phyloP scores from a whole-genome alignment of 2,113 vertebrate species.

The Cavia porcellus region DNA sequence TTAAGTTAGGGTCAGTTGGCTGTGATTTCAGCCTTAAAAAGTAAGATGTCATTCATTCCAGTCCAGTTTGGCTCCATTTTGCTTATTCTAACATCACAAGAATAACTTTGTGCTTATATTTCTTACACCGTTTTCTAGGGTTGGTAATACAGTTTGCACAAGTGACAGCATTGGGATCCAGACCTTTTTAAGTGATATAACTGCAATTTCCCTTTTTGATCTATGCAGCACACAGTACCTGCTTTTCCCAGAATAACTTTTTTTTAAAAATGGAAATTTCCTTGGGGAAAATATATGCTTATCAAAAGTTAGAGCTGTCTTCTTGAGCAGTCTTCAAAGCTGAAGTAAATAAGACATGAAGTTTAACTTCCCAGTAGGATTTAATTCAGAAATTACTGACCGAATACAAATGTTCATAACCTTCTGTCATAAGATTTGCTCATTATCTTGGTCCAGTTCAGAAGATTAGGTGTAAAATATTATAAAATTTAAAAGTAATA shows the following conservation, averaged over 20 bases:
- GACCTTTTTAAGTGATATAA: not conserved
- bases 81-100: not conserved
- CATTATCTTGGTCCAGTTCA: constrained; percentile 51
- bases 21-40: not conserved
- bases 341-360: constrained; percentile 68
- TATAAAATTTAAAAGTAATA: constrained; percentile 55
- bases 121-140: not conserved
- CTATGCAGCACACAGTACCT: not conserved
- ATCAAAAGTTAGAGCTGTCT: constrained; percentile 55
- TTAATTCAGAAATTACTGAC: constrained; percentile 67
- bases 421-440: constrained; percentile 59
- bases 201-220: constrained; percentile 11
- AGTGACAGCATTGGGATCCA: not conserved
- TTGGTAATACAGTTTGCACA: constrained; percentile 16
- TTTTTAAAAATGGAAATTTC: constrained; percentile 16
- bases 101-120: constrained; percentile 1
- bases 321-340: constrained; percentile 50
- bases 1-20: not conserved
- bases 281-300: constrained; percentile 53
- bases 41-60: not conserved
- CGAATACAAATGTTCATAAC: constrained; percentile 50
- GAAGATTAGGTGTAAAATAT: constrained; percentile 49
- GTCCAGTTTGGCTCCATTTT: not conserved
- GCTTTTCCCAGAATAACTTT: not conserved
- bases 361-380: constrained; percentile 44